These are phyloP conservation scores for Phragmatobia fuliginosa DNA, from an alignment of 2,888 invertebrate species.

Conservation along the genomic window DNA sequence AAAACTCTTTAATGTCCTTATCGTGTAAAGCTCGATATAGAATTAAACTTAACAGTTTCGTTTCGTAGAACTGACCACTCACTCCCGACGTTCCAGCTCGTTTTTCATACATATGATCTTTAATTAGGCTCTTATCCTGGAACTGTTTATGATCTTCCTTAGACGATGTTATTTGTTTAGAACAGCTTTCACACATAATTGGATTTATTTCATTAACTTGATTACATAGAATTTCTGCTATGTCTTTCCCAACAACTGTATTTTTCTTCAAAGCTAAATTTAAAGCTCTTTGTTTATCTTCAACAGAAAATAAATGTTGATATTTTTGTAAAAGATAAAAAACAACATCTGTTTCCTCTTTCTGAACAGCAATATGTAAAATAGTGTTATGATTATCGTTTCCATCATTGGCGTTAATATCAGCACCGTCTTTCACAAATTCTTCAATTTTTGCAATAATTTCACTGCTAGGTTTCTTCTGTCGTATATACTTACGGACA, in stretches of 20 bases:
- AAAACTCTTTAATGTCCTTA: conserved; percentile 47
- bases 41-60: conserved; percentile 55
- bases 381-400: conserved; percentile 44
- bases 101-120: conserved; percentile 31
- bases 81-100: conserved; percentile 46
- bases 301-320: conserved; percentile 28
- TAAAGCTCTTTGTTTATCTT: conserved; percentile 31
- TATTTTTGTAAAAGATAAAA: conserved; percentile 33
- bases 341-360: conserved; percentile 41
- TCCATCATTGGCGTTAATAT: conserved; percentile 40
- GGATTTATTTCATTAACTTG: conserved; percentile 1
- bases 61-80: conserved; percentile 51
- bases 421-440: conserved; percentile 38
- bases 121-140: not conserved
- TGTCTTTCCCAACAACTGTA: conserved; percentile 31
- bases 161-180: not conserved
- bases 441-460: conserved; percentile 38
- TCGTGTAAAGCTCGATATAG: conserved; percentile 53
- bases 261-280: conserved; percentile 37
- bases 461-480: conserved; percentile 34
- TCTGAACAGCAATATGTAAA: conserved; percentile 42
- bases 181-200: not conserved
- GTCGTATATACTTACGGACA: conserved; percentile 30
- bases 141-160: not conserved
- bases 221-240: conserved; percentile 18